Percentiles rank a stretch among this genome's conserved stretches.
Evolutionary conservation across 2,113 vertebrate species (phyloP).

Genomic region (Carlito syrichta): DNA sequence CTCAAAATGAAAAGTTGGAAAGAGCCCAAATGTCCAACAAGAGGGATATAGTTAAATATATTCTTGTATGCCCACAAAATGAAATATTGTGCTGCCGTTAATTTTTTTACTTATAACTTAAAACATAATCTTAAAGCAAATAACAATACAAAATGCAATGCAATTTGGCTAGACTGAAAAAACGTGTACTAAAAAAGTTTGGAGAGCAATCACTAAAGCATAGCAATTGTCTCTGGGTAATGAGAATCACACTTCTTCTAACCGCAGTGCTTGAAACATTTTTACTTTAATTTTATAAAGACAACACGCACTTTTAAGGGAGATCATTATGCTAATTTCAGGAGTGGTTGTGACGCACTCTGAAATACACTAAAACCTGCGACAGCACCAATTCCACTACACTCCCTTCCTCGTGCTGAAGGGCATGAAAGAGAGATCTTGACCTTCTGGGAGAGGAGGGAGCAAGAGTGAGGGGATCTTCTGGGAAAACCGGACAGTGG

Average conservation of each 20-base stretch:
- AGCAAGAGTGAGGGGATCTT: fast-evolving
- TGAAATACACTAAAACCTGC: background rate
- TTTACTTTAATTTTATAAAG: background rate
- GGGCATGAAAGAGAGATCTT: background rate
- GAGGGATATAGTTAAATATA: background rate
- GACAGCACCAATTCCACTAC: too few relatives aligned
- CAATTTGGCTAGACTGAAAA: background rate
- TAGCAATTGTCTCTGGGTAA: background rate
- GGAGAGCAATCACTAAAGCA: background rate
- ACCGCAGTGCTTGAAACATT: background rate
- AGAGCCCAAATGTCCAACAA: background rate
- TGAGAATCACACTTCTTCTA: background rate
- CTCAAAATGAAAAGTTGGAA: conserved; percentile 12
- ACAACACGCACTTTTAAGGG: background rate
- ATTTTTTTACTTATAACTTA: background rate
- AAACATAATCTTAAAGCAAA: background rate
- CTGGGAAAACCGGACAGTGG: background rate
- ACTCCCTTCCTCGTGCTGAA: too few relatives aligned
- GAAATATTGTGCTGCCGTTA: background rate
- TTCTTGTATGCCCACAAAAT: background rate
- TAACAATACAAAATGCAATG: background rate
- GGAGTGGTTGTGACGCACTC: background rate
- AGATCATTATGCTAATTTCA: background rate
- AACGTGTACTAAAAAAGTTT: background rate
- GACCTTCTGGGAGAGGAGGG: background rate